phyloP scores from a whole-genome alignment of 2,797 vertebrate species.

The Liasis olivaceus region DNA sequence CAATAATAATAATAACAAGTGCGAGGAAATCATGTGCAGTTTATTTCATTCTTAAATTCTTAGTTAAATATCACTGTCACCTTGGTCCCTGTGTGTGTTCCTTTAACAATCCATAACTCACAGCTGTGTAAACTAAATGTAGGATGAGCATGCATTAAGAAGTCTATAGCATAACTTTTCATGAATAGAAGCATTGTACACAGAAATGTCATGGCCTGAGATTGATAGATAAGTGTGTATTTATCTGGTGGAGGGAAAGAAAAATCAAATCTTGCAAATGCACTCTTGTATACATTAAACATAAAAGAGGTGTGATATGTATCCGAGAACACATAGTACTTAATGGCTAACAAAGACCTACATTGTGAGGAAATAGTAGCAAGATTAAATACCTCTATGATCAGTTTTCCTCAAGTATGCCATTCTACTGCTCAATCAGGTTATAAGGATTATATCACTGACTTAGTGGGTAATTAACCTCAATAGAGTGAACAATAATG shows the following conservation, averaged over 20 bases:
- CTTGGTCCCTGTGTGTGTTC: conserved; percentile 29
- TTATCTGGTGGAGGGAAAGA: conserved; percentile 43
- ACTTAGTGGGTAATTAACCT: not conserved
- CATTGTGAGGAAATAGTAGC: conserved; percentile 23
- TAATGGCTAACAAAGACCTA: conserved; percentile 16
- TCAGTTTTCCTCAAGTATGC: not conserved
- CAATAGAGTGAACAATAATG: not conserved
- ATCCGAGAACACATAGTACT: conserved; percentile 21
- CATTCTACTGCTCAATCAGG: not conserved
- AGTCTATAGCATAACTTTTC: not conserved
- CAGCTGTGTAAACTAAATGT: conserved; percentile 44
- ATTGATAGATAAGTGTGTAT: conserved; percentile 38
- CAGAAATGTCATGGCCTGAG: conserved; percentile 20
- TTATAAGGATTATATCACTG: not conserved
- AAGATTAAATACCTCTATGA: not conserved
- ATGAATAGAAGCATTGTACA: conserved; percentile 46
- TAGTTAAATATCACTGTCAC: conserved; percentile 17
- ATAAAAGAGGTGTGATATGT: conserved; percentile 13
- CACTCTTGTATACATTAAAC: not conserved
- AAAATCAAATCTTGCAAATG: conserved; percentile 17
- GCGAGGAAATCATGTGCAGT: not conserved
- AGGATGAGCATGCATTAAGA: conserved; percentile 41
- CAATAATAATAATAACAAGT: too few species aligned
- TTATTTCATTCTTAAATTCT: conserved; percentile 16
- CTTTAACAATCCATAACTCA: conserved; percentile 28